Conservation (phyloP, 2,888 invertebrate species). For the Sarcophaga subvicina region DNA sequence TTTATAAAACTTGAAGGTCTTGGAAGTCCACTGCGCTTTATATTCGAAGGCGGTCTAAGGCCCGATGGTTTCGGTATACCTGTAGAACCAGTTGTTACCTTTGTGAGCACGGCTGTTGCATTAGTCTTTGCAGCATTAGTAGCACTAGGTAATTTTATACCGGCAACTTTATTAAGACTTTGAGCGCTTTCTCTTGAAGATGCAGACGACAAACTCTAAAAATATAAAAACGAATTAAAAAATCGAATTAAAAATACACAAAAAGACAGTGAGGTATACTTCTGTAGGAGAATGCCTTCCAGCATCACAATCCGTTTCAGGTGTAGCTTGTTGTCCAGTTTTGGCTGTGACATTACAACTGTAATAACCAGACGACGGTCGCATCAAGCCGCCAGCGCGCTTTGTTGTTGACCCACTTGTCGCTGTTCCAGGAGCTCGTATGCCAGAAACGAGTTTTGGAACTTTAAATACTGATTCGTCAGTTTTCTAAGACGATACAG, state of each 20-base stretch:
- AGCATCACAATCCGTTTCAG: constrained; percentile 76
- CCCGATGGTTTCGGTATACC: constrained; percentile 81
- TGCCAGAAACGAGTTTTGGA: constrained; percentile 77
- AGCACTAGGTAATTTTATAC: constrained; percentile 41
- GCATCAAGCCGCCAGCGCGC: constrained; percentile 77
- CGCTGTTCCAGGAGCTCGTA: constrained; percentile 75
- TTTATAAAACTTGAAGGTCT: constrained; percentile 65
- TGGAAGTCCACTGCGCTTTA: constrained; percentile 80
- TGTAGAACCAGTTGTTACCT: constrained; percentile 76
- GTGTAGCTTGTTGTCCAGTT: constrained; percentile 58
- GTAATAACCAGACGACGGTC: constrained; percentile 81
- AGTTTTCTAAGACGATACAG: constrained; percentile 69
- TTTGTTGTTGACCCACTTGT: constrained; percentile 65
- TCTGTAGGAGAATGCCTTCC: constrained; percentile 77
- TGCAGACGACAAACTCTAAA: constrained; percentile 80
- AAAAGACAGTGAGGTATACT: constrained; percentile 69
- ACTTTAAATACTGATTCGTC: constrained; percentile 78
- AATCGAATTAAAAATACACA: constrained; percentile 6
- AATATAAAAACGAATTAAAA: constrained; percentile 21
- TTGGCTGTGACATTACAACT: constrained; percentile 75
- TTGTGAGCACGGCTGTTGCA: constrained; percentile 72
- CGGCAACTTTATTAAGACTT: constrained; percentile 70
- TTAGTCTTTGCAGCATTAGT: constrained; percentile 38
- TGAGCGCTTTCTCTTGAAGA: constrained; percentile 79
- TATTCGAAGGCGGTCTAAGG: constrained; percentile 77